A percentile compares a stretch with the other conserved stretches of the same genome.
phyloP scores from a whole-genome alignment of 2,113 vertebrate genomes.

The Tupaia tana region DNA sequence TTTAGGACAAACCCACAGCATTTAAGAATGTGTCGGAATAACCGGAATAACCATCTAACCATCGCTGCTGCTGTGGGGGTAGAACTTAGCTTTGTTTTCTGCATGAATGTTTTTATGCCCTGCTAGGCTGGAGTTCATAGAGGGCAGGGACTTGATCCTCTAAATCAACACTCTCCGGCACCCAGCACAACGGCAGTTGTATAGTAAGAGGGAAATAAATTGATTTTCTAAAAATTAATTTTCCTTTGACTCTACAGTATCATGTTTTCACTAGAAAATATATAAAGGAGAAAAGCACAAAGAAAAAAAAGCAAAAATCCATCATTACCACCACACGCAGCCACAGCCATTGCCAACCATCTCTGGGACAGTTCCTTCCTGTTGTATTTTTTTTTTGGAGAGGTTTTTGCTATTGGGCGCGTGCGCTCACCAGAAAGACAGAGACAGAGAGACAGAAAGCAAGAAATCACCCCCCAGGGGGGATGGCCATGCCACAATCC shows the following conservation, averaged over 20 bases:
- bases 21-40: background rate
- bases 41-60: too few relatives aligned
- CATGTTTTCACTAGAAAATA: background rate
- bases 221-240: conserved; percentile 34
- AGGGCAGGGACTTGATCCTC: background rate
- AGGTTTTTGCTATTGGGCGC: too few relatives aligned
- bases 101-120: background rate
- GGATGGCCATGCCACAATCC: too few relatives aligned
- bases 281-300: conserved; percentile 32
- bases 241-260: background rate
- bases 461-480: too few relatives aligned
- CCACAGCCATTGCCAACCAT: background rate
- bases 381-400: too few relatives aligned
- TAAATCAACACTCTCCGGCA: background rate
- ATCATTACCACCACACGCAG: background rate
- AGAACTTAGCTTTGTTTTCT: background rate
- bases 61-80: background rate
- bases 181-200: background rate
- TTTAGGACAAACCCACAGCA: background rate
- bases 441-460: too few relatives aligned
- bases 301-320: background rate
- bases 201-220: background rate
- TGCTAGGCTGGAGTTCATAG: background rate
- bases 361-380: background rate
- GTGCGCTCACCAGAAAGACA: too few relatives aligned